These are phyloP conservation scores for Temnothorax curvispinosus DNA, from an alignment of 1,140 invertebrate species.

Conservation along the genomic window DNA sequence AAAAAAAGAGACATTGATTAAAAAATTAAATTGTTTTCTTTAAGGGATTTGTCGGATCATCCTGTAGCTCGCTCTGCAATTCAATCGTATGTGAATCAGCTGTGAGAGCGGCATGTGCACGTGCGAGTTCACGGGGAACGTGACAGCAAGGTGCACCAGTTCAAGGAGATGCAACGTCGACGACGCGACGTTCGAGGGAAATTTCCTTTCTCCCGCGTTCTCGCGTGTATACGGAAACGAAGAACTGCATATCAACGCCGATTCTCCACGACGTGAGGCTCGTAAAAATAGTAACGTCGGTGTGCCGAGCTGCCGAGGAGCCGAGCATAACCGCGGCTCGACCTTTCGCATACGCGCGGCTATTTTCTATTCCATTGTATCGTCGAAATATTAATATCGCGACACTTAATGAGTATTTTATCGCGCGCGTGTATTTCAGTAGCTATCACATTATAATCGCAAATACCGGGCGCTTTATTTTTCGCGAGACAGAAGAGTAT, in stretches of 20 bases:
- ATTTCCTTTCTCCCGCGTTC: constrained; percentile 66
- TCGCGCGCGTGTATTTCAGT: no score
- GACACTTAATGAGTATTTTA: constrained; percentile 25
- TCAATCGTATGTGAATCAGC: constrained; percentile 25
- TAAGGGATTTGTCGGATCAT: not conserved
- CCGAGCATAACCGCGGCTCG: not conserved
- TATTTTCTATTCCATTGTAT: not conserved
- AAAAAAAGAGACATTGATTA: not conserved
- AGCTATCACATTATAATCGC: not conserved
- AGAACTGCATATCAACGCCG: not conserved
- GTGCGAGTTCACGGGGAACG: not conserved
- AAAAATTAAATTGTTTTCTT: not conserved
- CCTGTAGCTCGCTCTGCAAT: not conserved
- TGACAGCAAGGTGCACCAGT: constrained; percentile 53
- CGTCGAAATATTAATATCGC: not conserved
- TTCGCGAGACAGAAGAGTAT: not conserved
- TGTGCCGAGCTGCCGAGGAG: not conserved
- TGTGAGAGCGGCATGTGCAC: not conserved
- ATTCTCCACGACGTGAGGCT: not conserved
- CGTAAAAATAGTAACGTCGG: not conserved
- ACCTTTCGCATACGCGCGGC: not conserved
- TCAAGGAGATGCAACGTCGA: not conserved
- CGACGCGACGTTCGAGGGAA: constrained; percentile 48
- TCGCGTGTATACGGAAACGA: constrained; percentile 42
- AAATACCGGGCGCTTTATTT: not conserved